phyloP scores from a whole-genome alignment of 2,113 vertebrate species.

The Eleginops maclovinus region DNA sequence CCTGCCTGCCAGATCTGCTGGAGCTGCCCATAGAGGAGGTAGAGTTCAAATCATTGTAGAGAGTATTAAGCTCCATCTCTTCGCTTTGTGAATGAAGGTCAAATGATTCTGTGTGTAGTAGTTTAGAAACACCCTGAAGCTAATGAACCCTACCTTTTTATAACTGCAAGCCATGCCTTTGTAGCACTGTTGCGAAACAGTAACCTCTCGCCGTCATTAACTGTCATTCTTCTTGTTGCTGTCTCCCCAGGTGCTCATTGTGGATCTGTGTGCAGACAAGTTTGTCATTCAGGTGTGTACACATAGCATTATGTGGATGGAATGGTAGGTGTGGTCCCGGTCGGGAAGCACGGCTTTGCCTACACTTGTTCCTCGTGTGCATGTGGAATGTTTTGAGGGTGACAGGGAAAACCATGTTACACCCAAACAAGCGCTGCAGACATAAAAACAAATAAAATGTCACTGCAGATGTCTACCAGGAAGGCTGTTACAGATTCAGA shows the following conservation, averaged over 20 bases:
- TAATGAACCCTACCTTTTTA: slow-evolving; percentile 7
- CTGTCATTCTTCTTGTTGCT: slow-evolving; percentile 28
- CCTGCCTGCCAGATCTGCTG: slow-evolving; percentile 90
- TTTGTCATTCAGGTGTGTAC: slow-evolving; percentile 95
- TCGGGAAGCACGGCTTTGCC: slow-evolving; percentile 52
- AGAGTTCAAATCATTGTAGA: neutral
- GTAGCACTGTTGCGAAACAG: neutral
- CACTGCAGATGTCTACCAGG: neutral
- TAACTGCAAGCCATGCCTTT: neutral
- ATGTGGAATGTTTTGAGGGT: slow-evolving; percentile 32
- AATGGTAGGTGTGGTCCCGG: slow-evolving; percentile 57
- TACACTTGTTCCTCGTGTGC: slow-evolving; percentile 52
- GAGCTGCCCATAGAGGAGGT: slow-evolving; percentile 98
- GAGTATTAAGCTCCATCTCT: neutral
- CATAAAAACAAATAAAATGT: neutral
- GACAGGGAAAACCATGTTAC: slow-evolving; percentile 33
- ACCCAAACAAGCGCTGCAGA: neutral
- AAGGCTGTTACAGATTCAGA: no score
- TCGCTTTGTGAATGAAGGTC: neutral
- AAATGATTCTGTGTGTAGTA: no score
- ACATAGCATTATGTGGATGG: slow-evolving; percentile 20
- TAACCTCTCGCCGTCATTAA: slow-evolving; percentile 24
- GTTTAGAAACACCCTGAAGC: neutral
- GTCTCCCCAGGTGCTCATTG: slow-evolving; percentile 93
- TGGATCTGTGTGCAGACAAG: slow-evolving; percentile 95